Evolutionary conservation across 2,888 invertebrate species (phyloP).

Genomic region (Ariolimax columbianus): DNA sequence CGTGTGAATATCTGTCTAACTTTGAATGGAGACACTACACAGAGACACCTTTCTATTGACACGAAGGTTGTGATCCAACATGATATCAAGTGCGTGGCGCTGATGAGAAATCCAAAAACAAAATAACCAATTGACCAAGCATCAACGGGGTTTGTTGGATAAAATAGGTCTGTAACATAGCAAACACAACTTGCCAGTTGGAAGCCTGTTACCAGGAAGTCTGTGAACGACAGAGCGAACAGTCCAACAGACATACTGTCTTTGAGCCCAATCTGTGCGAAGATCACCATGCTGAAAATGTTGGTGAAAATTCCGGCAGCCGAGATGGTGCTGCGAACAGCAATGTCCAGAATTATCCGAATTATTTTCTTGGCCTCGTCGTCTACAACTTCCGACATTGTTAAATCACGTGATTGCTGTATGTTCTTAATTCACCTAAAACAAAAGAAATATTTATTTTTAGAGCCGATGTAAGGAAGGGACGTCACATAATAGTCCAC

Average conservation of each 20-base stretch:
- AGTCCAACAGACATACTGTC: constrained; percentile 44
- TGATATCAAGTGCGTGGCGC: constrained; percentile 13
- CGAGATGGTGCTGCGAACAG: background rate
- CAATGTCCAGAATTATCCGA: background rate
- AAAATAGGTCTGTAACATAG: background rate
- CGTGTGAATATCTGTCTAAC: constrained; percentile 36
- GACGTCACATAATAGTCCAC: too few relatives aligned
- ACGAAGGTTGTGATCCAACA: constrained; percentile 39
- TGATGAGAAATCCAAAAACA: background rate
- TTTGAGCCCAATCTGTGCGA: constrained; percentile 18
- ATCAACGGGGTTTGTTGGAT: background rate
- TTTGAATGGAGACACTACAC: constrained; percentile 39
- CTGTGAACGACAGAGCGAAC: constrained; percentile 36
- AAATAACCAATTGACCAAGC: background rate
- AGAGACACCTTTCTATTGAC: constrained; percentile 39
- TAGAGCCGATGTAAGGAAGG: too few relatives aligned
- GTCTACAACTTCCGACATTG: background rate
- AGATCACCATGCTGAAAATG: constrained; percentile 29
- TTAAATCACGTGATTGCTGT: too few relatives aligned
- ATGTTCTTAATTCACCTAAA: too few relatives aligned
- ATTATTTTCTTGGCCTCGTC: background rate
- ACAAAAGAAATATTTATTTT: too few relatives aligned
- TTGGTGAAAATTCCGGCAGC: constrained; percentile 15
- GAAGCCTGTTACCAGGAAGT: background rate
- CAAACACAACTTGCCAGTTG: background rate